phyloP scores from a whole-genome alignment of 2,888 invertebrate genomes.

The Perithous albicinctus region DNA sequence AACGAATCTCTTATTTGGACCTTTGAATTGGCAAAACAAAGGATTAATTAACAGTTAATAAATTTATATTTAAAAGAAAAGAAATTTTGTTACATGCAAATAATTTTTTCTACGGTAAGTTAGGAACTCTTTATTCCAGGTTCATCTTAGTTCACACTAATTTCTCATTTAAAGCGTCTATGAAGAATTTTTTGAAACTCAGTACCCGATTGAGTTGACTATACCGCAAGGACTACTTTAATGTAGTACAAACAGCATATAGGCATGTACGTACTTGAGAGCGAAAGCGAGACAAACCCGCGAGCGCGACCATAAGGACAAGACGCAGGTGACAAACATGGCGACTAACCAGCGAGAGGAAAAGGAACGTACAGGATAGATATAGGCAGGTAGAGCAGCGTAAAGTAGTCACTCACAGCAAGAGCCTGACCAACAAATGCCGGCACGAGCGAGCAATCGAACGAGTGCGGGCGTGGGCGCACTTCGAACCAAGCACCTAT shows the following conservation, averaged over 20 bases:
- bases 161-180: too few relatives aligned
- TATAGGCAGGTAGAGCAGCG: conserved; percentile 10
- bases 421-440: conserved; percentile 28
- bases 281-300: conserved; percentile 31
- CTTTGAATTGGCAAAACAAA: too few relatives aligned
- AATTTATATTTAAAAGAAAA: too few relatives aligned
- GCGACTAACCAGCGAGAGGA: conserved; percentile 67
- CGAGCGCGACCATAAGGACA: conserved; percentile 48
- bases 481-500: conserved; percentile 33
- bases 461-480: conserved; percentile 65
- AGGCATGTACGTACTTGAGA: conserved; percentile 9
- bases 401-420: conserved; percentile 10
- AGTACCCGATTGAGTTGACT: too few relatives aligned
- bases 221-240: too few relatives aligned
- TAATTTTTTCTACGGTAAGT: background rate
- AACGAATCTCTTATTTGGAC: too few relatives aligned
- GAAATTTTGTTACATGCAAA: too few relatives aligned
- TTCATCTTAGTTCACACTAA: too few relatives aligned
- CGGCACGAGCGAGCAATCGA: conserved; percentile 44
- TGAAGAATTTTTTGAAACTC: too few relatives aligned
- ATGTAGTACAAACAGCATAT: background rate
- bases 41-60: too few relatives aligned
- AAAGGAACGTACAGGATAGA: conserved; percentile 31
- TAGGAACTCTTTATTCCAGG: background rate
- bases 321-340: conserved; percentile 71